Evolutionary conservation across 2,888 invertebrate species (phyloP), one percentile per base, ranked within the genome.

Genomic region (Lycaena phlaeas): DNA sequence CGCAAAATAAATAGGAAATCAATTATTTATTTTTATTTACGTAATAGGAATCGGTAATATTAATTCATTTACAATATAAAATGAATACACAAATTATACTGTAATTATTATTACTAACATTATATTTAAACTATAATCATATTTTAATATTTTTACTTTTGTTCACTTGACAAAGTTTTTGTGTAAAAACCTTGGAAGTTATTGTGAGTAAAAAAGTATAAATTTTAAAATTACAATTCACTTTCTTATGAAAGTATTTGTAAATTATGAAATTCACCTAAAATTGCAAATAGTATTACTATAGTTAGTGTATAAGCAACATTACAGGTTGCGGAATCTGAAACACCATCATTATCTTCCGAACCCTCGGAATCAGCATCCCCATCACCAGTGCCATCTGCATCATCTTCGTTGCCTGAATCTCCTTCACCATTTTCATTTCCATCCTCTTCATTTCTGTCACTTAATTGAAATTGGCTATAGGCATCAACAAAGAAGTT

Each of bases 241-340:
- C 46, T 41, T 46, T 44, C 36, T 36, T 60, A 70, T n/a, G 57
- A 67, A 26, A 69, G 41, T 42, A 76, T 54, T 48, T 60, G 55
- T 3, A 51, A 51, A 10, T 46, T 48, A 46, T 71, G 73, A 4
- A 77, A 55, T 46, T 68, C 55, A 38, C 61, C 64, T 36, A 79
- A 36, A 2, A 77, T 7, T 1, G 64, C 46, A 43, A 71, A 79
- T 26, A 69, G 30, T 5, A 57, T 46, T 9, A 74, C 41, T 36
- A 79, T 69, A 41, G 64, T 40, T 31, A 77, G 73, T 2, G 79
- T 78, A 44, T 66, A 74, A 3, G 64, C 69, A 7, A 66, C 56
- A 30, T 62, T 52, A 1, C 62, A 64, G 0, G 75, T 59, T n/a
- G 78, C 75, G 0, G 77, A 73, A 42, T 59, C 58, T 2, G 44